These are phyloP conservation scores for Argyrosomus japonicus DNA, from an alignment of 2,113 vertebrate species.

Conservation along the genomic window DNA sequence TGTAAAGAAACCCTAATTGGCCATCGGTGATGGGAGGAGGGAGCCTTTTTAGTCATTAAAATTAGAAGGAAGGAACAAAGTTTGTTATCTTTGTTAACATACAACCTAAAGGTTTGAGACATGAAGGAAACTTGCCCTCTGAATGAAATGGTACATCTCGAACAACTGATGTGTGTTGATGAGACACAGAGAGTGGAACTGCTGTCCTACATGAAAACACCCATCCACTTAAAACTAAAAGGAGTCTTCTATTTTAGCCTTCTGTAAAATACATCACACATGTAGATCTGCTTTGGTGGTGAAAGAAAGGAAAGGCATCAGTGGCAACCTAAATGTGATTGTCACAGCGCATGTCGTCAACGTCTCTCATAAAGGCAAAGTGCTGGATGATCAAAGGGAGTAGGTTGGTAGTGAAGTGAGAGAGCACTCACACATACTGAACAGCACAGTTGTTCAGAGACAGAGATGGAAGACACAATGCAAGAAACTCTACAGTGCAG, in stretches of 20 bases:
- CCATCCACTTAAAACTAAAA: background rate
- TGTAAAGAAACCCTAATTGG: background rate
- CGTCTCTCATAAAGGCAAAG: constrained; percentile 25
- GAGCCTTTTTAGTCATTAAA: background rate
- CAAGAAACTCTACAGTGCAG: background rate
- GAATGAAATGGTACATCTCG: background rate
- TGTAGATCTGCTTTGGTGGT: background rate
- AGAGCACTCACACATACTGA: constrained; percentile 12
- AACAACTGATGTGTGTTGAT: background rate
- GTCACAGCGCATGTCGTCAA: background rate
- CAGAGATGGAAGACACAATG: background rate
- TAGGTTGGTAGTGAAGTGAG: constrained; percentile 9
- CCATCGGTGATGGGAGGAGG: background rate
- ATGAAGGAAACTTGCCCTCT: background rate
- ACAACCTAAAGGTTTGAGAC: background rate
- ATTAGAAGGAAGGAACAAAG: background rate
- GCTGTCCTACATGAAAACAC: background rate
- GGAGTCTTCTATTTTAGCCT: background rate
- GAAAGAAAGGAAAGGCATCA: background rate
- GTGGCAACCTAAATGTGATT: background rate
- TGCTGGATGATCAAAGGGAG: constrained; percentile 36
- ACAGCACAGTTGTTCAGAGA: background rate
- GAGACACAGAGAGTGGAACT: background rate
- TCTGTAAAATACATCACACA: background rate
- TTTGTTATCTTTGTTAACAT: background rate